A percentile compares a stretch with the other conserved stretches of the same genome.
These are phyloP conservation scores for Sipha flava DNA, from an alignment of 1,140 invertebrate species.

Conservation along the genomic window DNA sequence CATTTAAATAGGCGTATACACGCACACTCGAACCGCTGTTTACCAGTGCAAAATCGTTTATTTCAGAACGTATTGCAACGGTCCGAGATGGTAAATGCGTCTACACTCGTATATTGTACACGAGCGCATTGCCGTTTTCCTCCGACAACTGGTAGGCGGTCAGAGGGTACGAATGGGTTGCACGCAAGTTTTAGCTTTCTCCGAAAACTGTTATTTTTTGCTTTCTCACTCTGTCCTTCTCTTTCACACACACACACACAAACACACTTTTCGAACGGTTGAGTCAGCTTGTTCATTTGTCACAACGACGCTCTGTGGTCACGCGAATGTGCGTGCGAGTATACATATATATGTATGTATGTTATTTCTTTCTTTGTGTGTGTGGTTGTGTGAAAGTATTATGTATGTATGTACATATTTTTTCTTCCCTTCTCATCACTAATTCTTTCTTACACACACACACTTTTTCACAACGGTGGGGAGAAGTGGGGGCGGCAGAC, in stretches of 20 bases:
- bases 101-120: not conserved
- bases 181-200: too few species aligned
- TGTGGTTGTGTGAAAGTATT: not conserved
- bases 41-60: not conserved
- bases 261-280: not conserved
- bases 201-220: not conserved
- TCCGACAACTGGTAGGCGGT: too few species aligned
- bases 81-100: not conserved
- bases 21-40: too few species aligned
- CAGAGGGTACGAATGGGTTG: too few species aligned
- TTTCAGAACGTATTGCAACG: not conserved
- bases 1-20: too few species aligned
- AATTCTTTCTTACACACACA: too few species aligned
- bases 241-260: not conserved
- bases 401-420: not conserved
- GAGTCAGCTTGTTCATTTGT: constrained; percentile 26
- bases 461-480: too few species aligned
- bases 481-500: not conserved
- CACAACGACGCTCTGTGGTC: not conserved
- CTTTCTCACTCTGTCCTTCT: not conserved
- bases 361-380: too few species aligned
- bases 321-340: constrained; percentile 15
- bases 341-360: not conserved
- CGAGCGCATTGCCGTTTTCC: not conserved
- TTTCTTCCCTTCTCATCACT: not conserved